Evolutionary conservation across 2,888 invertebrate genomes (phyloP).

Genomic region (Anorthoa munda): DNA sequence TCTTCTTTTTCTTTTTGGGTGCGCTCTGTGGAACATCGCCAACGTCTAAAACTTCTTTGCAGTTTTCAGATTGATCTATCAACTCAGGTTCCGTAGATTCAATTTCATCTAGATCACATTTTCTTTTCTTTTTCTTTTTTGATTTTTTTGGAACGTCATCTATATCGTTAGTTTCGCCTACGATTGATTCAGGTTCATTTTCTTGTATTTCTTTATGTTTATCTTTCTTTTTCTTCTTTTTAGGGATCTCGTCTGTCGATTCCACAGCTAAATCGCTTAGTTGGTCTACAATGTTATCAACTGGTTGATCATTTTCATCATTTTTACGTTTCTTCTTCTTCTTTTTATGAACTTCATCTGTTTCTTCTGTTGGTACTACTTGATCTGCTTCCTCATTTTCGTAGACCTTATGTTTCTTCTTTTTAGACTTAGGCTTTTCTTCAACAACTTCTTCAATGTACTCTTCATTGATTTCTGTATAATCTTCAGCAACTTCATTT

Average conservation of each 20-base stretch:
- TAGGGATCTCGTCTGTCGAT: slow-evolving; percentile 50
- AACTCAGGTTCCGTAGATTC: slow-evolving; percentile 18
- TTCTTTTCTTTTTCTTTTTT: slow-evolving; percentile 71
- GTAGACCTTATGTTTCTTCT: slow-evolving; percentile 66
- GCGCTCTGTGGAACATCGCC: slow-evolving; percentile 5
- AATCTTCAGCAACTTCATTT: slow-evolving; percentile 57
- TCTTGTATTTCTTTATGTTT: slow-evolving; percentile 56
- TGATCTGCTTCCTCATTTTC: slow-evolving; percentile 19
- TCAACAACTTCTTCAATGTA: slow-evolving; percentile 15
- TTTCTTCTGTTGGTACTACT: not conserved
- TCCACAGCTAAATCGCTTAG: slow-evolving; percentile 50
- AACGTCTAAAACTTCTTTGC: slow-evolving; percentile 17
- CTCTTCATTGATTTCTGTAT: slow-evolving; percentile 40
- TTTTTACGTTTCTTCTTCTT: slow-evolving; percentile 71
- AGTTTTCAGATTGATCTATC: slow-evolving; percentile 26
- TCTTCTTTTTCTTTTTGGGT: slow-evolving; percentile 63
- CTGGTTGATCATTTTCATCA: slow-evolving; percentile 47
- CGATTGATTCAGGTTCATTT: slow-evolving; percentile 28
- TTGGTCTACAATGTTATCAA: slow-evolving; percentile 48
- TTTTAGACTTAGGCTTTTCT: slow-evolving; percentile 58
- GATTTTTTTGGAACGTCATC: slow-evolving; percentile 26
- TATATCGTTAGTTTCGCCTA: not conserved
- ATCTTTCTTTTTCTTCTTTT: slow-evolving; percentile 72
- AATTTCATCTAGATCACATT: slow-evolving; percentile 47
- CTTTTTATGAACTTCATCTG: slow-evolving; percentile 40